Percentiles rank a stretch among this genome's conserved stretches.
phyloP scores from a whole-genome alignment of 2,888 invertebrate species.

The Drosophila ochracea region DNA sequence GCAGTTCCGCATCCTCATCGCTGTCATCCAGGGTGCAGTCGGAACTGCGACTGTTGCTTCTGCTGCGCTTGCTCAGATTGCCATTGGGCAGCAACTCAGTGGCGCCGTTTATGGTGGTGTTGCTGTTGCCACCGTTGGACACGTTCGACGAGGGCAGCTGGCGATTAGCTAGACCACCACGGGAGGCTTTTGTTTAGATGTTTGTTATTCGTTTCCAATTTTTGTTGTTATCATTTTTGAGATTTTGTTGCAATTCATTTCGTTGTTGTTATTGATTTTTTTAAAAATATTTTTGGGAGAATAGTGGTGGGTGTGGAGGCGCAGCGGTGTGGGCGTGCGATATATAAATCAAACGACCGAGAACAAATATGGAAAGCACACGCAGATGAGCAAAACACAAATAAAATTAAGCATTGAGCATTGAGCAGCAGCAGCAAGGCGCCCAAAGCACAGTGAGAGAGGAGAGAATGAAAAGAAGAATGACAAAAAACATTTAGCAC shows the following conservation, averaged over 20 bases:
- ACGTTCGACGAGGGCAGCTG: slow-evolving; percentile 87
- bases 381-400: slow-evolving; percentile 54
- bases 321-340: slow-evolving; percentile 58
- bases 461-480: slow-evolving; percentile 50
- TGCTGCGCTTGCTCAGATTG: slow-evolving; percentile 85
- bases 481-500: slow-evolving; percentile 60
- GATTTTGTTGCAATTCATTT: slow-evolving; percentile 34
- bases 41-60: slow-evolving; percentile 85
- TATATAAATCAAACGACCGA: slow-evolving; percentile 63
- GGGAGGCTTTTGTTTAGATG: slow-evolving; percentile 87
- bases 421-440: slow-evolving; percentile 38
- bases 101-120: slow-evolving; percentile 31
- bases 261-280: slow-evolving; percentile 24
- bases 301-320: slow-evolving; percentile 13
- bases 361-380: slow-evolving; percentile 57
- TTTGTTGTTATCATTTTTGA: slow-evolving; percentile 32
- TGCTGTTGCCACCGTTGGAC: slow-evolving; percentile 42
- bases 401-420: slow-evolving; percentile 23
- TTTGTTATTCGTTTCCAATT: slow-evolving; percentile 35
- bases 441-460: slow-evolving; percentile 41
- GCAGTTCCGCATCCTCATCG: slow-evolving; percentile 83
- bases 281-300: slow-evolving; percentile 11
- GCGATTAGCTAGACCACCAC: slow-evolving; percentile 91
- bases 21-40: slow-evolving; percentile 82
- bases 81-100: slow-evolving; percentile 64